Conservation (phyloP, 30 jellyfish, hydroid and myxozoan genomes). For the Sanderia malayensis region DNA sequence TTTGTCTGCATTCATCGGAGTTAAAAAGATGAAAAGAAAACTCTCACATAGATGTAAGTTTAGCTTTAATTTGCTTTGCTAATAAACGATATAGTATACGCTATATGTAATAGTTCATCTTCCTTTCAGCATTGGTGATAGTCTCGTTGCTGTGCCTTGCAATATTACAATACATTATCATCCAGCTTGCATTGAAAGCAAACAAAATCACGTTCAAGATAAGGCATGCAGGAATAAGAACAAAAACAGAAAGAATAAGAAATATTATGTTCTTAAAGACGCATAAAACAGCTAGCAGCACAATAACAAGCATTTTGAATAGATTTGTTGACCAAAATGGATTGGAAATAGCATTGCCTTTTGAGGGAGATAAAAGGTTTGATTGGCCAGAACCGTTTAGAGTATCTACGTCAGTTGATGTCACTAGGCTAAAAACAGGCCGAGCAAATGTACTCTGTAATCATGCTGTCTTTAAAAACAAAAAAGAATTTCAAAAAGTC, state of each 20-base stretch:
- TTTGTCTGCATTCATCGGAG: no score
- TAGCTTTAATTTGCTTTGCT: no score
- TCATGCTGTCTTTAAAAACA: conserved; percentile 59
- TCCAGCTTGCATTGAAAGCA: background rate
- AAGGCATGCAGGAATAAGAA: no score
- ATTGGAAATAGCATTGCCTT: conserved; percentile 65
- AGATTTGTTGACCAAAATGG: conserved; percentile 60
- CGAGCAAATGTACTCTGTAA: conserved; percentile 59
- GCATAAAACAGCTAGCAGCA: conserved; percentile 83
- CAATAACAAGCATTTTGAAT: conserved; percentile 64
- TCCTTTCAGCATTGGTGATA: no score
- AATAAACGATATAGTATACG: no score
- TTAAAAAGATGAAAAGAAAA: no score
- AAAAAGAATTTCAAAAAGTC: conserved; percentile 49
- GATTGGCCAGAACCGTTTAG: conserved; percentile 74
- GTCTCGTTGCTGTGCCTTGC: no score
- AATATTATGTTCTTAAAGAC: conserved; percentile 68
- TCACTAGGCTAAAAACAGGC: conserved; percentile 47
- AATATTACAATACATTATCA: background rate
- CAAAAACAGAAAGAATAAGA: conserved; percentile 5
- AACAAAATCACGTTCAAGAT: background rate
- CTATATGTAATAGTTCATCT: no score
- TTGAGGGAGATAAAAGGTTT: conserved; percentile 34
- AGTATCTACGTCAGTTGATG: conserved; percentile 49
- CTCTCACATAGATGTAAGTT: no score